Evolutionary conservation across 2,113 vertebrate genomes (phyloP), one percentile per base, ranked within the genome.

Genomic region (Aldabrachelys gigantea): DNA sequence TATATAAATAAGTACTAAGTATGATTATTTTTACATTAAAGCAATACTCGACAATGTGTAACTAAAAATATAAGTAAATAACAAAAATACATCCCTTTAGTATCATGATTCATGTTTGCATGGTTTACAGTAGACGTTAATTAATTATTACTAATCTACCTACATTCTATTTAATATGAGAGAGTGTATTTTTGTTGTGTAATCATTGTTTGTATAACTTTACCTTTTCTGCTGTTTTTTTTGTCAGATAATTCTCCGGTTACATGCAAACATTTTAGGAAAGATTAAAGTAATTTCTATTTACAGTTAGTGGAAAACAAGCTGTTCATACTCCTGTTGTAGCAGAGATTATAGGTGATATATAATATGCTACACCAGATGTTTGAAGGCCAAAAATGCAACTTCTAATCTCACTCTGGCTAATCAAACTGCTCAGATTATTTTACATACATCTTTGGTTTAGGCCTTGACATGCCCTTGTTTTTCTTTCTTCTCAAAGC

Each of bases 381-480:
- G 98, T 98, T 98, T 98, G 98, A 99, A 98, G 98, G 97, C 98
- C 98, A 98, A 96, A 98, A 99, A 99, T 98, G 98, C 98, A 98
- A 98, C 98, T 99, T 98, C 98, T 98, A 99, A 99, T 98, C 98
- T 98, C 98, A 98, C 98, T 98, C 97, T 97, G 97, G 97, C 99
- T 99, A 99, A 99, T 99, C 99, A 99, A 99, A 98, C 99, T 97
- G 98, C 98, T 99, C 98, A 99, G 99, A 99, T 99, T 99, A 99
- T 99, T 99, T 99, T 99, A 99, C 99, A 99, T 99, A 99, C 98
- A 98, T 99, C 99, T 99, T 98, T 98, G 98, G 98, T 99, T 99
- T 98, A 99, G 99, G 99, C 99, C 99, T 99, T 99, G 99, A 99
- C 99, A 99, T 98, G 99, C 99, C 99, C 99, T 99, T 99, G 99